Conservation (phyloP, 2,113 vertebrate species). For the Bostrychus sinensis region DNA sequence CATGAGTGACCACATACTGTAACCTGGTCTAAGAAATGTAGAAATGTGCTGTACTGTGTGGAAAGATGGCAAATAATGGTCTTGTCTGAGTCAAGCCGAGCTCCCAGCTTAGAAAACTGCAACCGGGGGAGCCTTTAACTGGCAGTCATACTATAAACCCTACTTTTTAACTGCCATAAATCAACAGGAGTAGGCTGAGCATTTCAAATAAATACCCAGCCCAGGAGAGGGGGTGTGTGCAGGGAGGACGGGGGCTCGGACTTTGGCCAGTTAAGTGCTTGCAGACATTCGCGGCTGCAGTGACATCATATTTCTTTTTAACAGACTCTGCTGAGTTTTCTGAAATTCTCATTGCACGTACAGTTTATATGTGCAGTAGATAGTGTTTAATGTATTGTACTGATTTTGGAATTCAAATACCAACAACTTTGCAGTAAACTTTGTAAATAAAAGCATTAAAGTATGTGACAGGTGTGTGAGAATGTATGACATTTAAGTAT, state of each 20-base stretch:
- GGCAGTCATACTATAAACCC: conserved; percentile 64
- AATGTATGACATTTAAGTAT: background rate
- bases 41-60: conserved; percentile 28
- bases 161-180: conserved; percentile 65
- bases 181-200: conserved; percentile 63
- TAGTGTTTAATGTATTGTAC: background rate
- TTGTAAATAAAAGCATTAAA: too few species aligned
- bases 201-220: conserved; percentile 72
- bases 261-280: conserved; percentile 38
- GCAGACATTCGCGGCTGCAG: conserved; percentile 24
- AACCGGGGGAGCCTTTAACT: conserved; percentile 62
- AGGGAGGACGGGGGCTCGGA: conserved; percentile 24
- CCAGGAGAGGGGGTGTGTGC: conserved; percentile 22
- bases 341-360: too few species aligned
- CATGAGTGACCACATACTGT: conserved; percentile 27
- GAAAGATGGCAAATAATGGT: conserved; percentile 62
- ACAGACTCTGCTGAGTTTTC: conserved; percentile 13
- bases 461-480: background rate
- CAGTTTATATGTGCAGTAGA: too few species aligned
- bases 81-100: conserved; percentile 50
- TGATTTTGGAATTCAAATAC: background rate
- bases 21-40: conserved; percentile 34
- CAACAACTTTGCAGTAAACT: background rate
- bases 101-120: conserved; percentile 42
- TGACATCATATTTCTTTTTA: conserved; percentile 39